Base-by-base conservation (phyloP, 2,888 invertebrate species). In the Acanthacorydalis orientalis region DNA sequence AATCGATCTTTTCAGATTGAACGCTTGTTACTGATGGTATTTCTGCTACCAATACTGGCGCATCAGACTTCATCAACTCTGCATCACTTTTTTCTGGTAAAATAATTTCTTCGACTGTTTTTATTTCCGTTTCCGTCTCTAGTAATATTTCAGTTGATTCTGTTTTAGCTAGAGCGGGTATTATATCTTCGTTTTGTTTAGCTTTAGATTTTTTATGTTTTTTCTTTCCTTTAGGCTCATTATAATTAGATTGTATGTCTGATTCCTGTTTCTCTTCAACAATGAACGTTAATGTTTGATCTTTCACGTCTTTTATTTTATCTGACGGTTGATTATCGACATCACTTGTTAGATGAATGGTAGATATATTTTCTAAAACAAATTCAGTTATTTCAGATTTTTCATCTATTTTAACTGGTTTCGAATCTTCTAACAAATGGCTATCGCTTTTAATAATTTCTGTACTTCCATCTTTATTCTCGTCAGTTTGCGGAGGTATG, bases 401-500 rank as follows among this genome's bases (percentile, higher is more conserved):
- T 7, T 39, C 39, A n/a, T 38, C 46, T 38, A 31, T 32, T 39
- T 16, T 12, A 31, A 31, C 32, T 38, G 14, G 8, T 12, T 4
- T 10, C 10, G n/a, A 15, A 31, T 38, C 11, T 14, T 37, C 9
- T 46, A 14, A 40, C 12, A 48, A 49, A 50, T 49, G n/a, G n/a
- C n/a, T 51, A 52, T 7, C 41, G 43, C 46, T 51, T 52, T 11
- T 48, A 43, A 14, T 37, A 7, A 31, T 23, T 23, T 23, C 23
- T 23, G 16, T 42, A 10, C 42, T 23, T 10, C 16, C 10, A 12
- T 35, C 37, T 51, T 64, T 67, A 52, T 69, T 12, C 45, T 46
- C 46, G 39, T 9, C 46, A 61, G 43, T 48, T 54, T 57, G 51
- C 57, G 59, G 49, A 48, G 53, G 47, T 37, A 48, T 46, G 40